Conservation (phyloP, 2,113 vertebrate genomes). For the Platanista minor region DNA sequence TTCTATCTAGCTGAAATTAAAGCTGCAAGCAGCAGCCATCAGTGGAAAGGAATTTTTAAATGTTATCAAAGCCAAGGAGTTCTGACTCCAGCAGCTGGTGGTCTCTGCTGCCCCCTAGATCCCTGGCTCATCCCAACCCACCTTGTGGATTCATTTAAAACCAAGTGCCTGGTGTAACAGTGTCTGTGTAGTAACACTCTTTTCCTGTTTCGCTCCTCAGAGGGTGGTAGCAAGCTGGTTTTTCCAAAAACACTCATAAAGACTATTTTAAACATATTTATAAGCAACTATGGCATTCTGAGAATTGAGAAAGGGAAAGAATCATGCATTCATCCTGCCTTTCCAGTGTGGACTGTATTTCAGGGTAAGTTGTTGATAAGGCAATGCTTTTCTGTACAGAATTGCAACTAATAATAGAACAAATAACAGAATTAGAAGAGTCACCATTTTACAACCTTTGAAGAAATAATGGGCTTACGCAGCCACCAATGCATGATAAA, state of each 20-base stretch:
- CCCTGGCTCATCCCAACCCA: background rate
- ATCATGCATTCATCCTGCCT: background rate
- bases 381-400: background rate
- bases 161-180: fast-evolving
- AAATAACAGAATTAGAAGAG: background rate
- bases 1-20: background rate
- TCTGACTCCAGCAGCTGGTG: background rate
- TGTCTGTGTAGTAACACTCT: background rate
- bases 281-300: background rate
- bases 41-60: background rate
- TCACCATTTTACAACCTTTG: background rate
- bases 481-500: background rate
- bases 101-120: slow-evolving; percentile 62
- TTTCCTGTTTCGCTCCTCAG: background rate
- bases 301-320: background rate
- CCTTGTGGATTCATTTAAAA: background rate
- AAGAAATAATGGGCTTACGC: background rate
- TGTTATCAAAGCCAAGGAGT: fast-evolving
- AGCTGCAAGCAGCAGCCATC: background rate
- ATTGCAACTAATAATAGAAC: background rate
- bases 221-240: background rate
- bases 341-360: background rate
- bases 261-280: background rate
- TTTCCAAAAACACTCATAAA: background rate
- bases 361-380: background rate